Conservation (phyloP, 2,888 invertebrate species). For the Macaria notata region DNA sequence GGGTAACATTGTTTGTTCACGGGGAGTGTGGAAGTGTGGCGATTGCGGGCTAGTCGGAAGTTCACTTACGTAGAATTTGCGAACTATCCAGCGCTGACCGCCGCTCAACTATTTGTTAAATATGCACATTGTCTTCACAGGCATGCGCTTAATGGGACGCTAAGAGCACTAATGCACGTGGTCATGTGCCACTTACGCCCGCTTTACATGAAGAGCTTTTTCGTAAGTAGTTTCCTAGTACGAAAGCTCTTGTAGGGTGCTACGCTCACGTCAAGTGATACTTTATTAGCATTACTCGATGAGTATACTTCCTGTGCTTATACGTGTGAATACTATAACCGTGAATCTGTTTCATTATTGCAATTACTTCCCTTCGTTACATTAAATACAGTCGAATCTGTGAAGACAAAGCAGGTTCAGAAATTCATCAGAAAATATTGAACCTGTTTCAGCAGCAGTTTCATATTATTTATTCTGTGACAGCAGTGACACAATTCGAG, state of each 20-base stretch:
- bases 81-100: conserved; percentile 52
- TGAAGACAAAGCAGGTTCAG: no score
- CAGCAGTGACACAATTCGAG: conserved; percentile 4
- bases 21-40: conserved; percentile 36
- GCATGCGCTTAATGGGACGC: conserved; percentile 40
- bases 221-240: conserved; percentile 1
- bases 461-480: neutral
- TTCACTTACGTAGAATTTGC: conserved; percentile 53
- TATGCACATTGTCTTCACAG: conserved; percentile 45
- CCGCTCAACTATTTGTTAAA: conserved; percentile 54
- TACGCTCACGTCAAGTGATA: conserved; percentile 2
- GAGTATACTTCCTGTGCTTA: no score
- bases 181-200: conserved; percentile 30
- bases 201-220: conserved; percentile 14
- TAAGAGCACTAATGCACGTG: conserved; percentile 36
- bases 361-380: no score
- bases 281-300: conserved; percentile 3
- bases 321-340: no score
- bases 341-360: no score
- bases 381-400: no score
- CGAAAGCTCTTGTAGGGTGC: neutral
- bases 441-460: no score
- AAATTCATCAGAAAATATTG: no score
- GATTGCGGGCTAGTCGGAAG: conserved; percentile 43
- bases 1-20: conserved; percentile 45